Evolutionary conservation across 1,140 invertebrate genomes (phyloP), one percentile per base, ranked within the genome.

Genomic region (Brachionus paranguensis): DNA sequence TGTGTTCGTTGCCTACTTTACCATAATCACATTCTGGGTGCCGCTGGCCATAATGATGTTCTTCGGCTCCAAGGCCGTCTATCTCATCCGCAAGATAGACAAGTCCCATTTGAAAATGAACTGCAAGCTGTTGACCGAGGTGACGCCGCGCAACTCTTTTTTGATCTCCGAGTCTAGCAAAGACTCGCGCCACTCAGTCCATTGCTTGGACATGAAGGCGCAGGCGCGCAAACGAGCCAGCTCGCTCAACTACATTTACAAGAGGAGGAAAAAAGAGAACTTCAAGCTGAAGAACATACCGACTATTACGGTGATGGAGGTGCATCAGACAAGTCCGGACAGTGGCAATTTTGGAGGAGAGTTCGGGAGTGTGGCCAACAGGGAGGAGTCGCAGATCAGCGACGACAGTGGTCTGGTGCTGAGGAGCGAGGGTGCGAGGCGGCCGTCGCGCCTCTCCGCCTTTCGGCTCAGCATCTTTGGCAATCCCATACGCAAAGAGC

Each of bases 21-120:
- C 64, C 20, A 20, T 72, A 17, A 45, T 84, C 2, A 84, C 64
- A 20, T 84, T 84, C 20, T 84, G 81, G 81, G 45, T 84, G 43
- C 81, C 81, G 1, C 37, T 84, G 2, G 7, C 50, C 12, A 37
- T 84, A 17, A 84, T 84, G 81, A 53, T 72, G 43, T 68, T 70
- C 20, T 72, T 84, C 43, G 81, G 64, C 27, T 60, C 24, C n/a
- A 84, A 37, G 20, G 33, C 81, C 12, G 33, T 84, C 27, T 50
- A 29, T 50, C 20, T 70, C 14, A 70, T 84, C 6, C 78, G 78
- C 53, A 60, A 68, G 20, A 43, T 81, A 43, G 64, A 68, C 53
- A 60, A 68, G 37, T 81, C 78, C 12, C 78, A 81, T 45, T 45
- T 60, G 43, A 81, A 81, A n/a, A 76, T 76, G 72, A 76, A 50